Percentiles rank a stretch among this genome's conserved stretches.
These are phyloP conservation scores for Sphenopsis melanotis DNA, from an alignment of 2,797 vertebrate species.

Conservation along the genomic window DNA sequence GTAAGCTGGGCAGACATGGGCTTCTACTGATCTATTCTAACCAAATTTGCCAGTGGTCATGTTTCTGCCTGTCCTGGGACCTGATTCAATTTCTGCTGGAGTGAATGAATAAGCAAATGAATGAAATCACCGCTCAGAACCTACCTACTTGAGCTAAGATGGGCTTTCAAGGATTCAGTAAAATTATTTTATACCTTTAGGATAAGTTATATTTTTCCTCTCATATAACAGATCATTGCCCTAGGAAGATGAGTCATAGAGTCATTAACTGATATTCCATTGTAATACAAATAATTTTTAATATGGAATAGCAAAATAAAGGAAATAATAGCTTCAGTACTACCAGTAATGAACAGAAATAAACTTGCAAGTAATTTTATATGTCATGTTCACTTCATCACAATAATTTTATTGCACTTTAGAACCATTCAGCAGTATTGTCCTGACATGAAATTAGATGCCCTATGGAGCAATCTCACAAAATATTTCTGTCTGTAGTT, in stretches of 20 bases:
- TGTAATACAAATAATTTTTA: neutral
- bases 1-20: neutral
- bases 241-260: neutral
- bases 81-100: neutral
- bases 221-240: neutral
- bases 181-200: neutral
- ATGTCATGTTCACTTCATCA: neutral
- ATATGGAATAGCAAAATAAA: neutral
- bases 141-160: neutral
- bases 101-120: neutral
- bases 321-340: neutral
- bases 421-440: neutral
- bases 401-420: neutral
- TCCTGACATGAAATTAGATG: neutral
- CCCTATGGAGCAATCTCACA: neutral
- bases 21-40: neutral
- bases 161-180: neutral
- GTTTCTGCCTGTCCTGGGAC: neutral
- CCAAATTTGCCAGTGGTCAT: neutral
- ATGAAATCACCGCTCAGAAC: neutral
- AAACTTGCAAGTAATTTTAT: constrained; percentile 2
- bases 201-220: neutral
- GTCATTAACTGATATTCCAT: neutral
- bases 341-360: neutral
- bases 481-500: neutral